phyloP scores from a whole-genome alignment of 2,113 vertebrate genomes.

The Callorhinus ursinus region DNA sequence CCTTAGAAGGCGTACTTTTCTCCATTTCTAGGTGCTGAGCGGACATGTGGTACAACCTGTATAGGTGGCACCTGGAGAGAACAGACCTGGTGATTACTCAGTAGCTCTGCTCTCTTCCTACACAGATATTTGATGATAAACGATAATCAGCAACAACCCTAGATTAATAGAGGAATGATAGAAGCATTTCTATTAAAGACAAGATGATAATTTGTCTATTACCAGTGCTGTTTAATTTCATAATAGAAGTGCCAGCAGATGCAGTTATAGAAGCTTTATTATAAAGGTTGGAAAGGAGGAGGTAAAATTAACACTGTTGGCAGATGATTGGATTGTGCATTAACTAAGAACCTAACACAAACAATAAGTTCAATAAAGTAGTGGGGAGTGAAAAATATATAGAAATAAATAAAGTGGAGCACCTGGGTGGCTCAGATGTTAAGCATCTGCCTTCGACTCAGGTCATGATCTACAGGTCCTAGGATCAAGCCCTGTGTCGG shows the following conservation, averaged over 20 bases:
- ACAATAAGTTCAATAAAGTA: neutral
- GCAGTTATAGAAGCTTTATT: neutral
- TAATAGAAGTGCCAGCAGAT: conserved; percentile 1
- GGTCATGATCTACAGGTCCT: too few relatives aligned
- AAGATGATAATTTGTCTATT: neutral
- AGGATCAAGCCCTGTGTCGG: too few relatives aligned
- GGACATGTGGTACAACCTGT: neutral
- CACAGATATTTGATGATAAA: neutral
- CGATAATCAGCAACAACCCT: neutral
- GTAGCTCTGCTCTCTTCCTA: neutral
- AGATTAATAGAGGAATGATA: neutral
- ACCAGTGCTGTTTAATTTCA: neutral
- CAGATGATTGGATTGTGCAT: neutral
- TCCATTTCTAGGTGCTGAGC: neutral
- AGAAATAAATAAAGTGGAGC: neutral
- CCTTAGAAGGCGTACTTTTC: neutral
- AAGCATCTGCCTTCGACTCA: too few relatives aligned
- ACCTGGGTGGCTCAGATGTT: too few relatives aligned
- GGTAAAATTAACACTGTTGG: neutral
- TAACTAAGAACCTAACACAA: neutral
- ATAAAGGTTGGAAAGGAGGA: neutral
- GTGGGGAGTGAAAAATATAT: neutral
- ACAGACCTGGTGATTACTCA: neutral
- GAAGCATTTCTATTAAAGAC: neutral
- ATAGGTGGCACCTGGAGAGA: neutral